Percentiles rank a stretch among this genome's conserved stretches.
phyloP scores from a whole-genome alignment of 2,113 vertebrate species.

The Trachemys scripta region DNA sequence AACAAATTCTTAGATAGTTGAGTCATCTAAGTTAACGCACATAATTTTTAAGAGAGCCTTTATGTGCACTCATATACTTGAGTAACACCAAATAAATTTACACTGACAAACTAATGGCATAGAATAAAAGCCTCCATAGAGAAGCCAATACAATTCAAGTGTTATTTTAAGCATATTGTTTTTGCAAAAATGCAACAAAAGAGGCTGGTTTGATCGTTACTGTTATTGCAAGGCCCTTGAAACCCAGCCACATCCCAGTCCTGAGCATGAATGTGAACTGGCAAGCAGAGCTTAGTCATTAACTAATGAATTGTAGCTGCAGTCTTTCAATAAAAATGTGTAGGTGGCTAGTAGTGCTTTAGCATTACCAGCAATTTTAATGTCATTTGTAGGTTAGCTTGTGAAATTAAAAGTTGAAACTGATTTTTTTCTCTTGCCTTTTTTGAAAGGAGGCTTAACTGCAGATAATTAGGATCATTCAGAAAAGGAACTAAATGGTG shows the following conservation, averaged over 20 bases:
- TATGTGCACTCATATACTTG: neutral
- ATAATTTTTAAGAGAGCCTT: neutral
- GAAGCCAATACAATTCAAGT: neutral
- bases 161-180: neutral
- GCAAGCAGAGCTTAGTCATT: slow-evolving; percentile 42
- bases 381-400: slow-evolving; percentile 63
- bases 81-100: neutral
- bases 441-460: slow-evolving; percentile 58
- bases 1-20: slow-evolving; percentile 17
- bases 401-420: slow-evolving; percentile 42
- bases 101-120: neutral
- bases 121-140: neutral
- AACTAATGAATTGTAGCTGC: slow-evolving; percentile 51
- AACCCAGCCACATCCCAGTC: slow-evolving; percentile 14
- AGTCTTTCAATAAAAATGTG: slow-evolving; percentile 38
- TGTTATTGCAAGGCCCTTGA: slow-evolving; percentile 36
- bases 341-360: slow-evolving; percentile 34
- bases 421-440: slow-evolving; percentile 19
- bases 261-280: slow-evolving; percentile 37
- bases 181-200: slow-evolving; percentile 48
- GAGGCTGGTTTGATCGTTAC: neutral
- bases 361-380: slow-evolving; percentile 56
- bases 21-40: rapidly evolving
- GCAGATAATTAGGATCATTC: neutral
- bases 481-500: neutral